Base-by-base conservation (phyloP, 2,888 invertebrate species). In the Eucriotettix oculatus region DNA sequence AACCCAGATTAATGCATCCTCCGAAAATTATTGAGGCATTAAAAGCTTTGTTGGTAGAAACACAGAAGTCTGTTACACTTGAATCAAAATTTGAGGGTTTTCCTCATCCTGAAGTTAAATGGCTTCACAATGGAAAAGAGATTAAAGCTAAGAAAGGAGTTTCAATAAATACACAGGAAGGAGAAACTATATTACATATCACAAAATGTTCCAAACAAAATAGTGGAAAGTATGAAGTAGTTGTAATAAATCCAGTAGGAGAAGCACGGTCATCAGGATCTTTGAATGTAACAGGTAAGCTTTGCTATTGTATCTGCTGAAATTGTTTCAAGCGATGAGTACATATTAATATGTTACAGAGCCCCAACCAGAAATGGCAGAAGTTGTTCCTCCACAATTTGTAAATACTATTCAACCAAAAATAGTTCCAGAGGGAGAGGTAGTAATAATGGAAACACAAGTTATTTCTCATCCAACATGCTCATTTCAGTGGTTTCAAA, bases 401-500 rank as follows among this genome's bases (percentile, higher is more conserved):
- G 79, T 85, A 60, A 78, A 84, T 72, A 80, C 86, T 16, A 75
- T 90, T 57, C 74, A 80, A 67, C 87, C 90, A 5, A 83, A 84
- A 71, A 78, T 79, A 67, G 83, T 86, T 58, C 78, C 79, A 42
- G 76, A 83, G 69, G 87, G 87, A 61, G 88, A 89, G 70, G 85
- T 87, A 54, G 84, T 87, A 14, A 81, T 93, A 61, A 75, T 92
- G 67, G 90, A 92, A 75, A 83, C 85, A 7, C 76, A 78, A 64
- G 91, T 91, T 1, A 80, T 82, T 65, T 88, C 91, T 12, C 80
- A 77, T 69, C 92, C 92, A 9, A 78, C 79, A 58, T 89, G 90
- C 54, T 88, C 89, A 2, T 91, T 92, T 78, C 87, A 87, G 71
- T 93, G 93, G 93, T 91, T 85, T 72, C 79, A 86, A 64, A 84